These are phyloP conservation scores for Donacobius atricapilla DNA, from an alignment of 2,113 vertebrate genomes.

Conservation along the genomic window DNA sequence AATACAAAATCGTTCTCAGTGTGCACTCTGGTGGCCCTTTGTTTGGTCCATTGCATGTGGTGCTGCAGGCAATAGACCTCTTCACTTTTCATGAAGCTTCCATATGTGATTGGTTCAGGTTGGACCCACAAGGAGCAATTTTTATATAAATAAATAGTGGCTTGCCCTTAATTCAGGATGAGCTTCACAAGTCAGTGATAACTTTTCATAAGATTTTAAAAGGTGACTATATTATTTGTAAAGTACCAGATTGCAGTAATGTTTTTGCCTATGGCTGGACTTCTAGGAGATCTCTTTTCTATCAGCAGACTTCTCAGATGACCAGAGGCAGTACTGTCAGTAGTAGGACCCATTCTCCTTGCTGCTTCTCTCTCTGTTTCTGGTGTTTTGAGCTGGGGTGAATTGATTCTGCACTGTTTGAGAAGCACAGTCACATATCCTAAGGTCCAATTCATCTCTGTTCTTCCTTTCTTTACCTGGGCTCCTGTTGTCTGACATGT, in stretches of 20 bases:
- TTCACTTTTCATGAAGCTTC: background rate
- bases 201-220: background rate
- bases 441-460: background rate
- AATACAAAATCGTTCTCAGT: background rate
- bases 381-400: background rate
- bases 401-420: background rate
- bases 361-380: background rate
- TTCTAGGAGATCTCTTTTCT: background rate
- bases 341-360: background rate
- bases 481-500: conserved; percentile 40
- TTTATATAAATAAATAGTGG: background rate
- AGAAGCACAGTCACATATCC: background rate
- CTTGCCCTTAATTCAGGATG: background rate
- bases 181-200: background rate
- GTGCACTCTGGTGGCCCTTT: background rate
- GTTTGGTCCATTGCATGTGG: background rate
- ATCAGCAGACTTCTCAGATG: background rate
- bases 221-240: background rate
- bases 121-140: background rate
- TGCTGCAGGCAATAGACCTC: background rate
- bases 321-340: background rate
- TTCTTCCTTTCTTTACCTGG: conserved; percentile 11
- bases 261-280: background rate
- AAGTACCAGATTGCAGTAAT: background rate
- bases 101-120: background rate